Percentiles rank a stretch among this genome's conserved stretches.
Conservation (phyloP, 2,888 invertebrate genomes). For the Agrypnus murinus region DNA sequence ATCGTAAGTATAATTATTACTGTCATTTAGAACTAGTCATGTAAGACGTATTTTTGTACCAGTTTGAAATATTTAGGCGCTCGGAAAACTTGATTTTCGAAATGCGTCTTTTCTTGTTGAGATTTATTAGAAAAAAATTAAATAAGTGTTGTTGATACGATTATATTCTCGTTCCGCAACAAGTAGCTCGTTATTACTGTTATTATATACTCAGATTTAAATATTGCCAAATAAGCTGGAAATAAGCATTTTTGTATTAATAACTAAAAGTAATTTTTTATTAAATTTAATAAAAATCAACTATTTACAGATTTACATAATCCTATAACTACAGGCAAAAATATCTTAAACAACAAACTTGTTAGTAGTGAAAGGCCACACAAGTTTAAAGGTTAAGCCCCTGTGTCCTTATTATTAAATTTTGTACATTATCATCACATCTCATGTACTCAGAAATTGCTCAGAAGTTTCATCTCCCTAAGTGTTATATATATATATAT, state of each 20-base stretch:
- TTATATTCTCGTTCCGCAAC: slow-evolving; percentile 5
- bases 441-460: too few species aligned
- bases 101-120: too few species aligned
- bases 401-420: slow-evolving; percentile 10
- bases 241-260: too few species aligned
- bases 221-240: not conserved
- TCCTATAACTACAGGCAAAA: too few species aligned
- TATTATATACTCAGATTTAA: not conserved
- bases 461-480: too few species aligned
- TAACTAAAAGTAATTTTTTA: too few species aligned
- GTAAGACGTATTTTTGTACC: not conserved
- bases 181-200: not conserved
- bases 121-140: not conserved
- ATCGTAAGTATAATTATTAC: slow-evolving; percentile 44
- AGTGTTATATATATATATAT: too few species aligned
- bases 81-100: not conserved
- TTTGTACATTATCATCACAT: not conserved
- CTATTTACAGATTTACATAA: too few species aligned
- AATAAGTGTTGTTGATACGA: too few species aligned
- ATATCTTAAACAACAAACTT: too few species aligned
- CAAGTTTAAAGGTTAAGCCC: slow-evolving; percentile 25
- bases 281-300: too few species aligned
- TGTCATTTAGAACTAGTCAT: not conserved
- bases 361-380: not conserved
- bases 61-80: not conserved